Percentiles rank a stretch among this genome's conserved stretches.
phyloP scores from a whole-genome alignment of 2,888 invertebrate genomes.

The Chrysopilus asiliformis region DNA sequence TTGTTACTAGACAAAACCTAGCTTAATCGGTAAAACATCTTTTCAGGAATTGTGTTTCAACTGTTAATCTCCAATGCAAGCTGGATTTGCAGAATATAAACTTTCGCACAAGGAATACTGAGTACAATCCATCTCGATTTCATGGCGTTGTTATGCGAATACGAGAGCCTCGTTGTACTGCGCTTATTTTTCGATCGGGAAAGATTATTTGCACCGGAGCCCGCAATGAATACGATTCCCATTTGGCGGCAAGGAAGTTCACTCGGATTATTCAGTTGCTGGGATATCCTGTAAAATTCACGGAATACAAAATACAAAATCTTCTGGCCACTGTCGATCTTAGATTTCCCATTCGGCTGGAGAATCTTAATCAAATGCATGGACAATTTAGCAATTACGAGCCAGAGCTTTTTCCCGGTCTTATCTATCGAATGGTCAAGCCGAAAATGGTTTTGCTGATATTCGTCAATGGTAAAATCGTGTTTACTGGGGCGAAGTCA shows the following conservation, averaged over 20 bases:
- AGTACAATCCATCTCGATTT: slow-evolving; percentile 70
- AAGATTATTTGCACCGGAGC: slow-evolving; percentile 75
- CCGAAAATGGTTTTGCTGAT: slow-evolving; percentile 91
- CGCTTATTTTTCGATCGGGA: slow-evolving; percentile 58
- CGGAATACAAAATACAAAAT: slow-evolving; percentile 67
- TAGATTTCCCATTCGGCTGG: slow-evolving; percentile 58
- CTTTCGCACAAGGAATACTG: slow-evolving; percentile 65
- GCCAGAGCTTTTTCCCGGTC: slow-evolving; percentile 96
- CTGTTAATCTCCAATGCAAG: slow-evolving; percentile 59
- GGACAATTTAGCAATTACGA: slow-evolving; percentile 81
- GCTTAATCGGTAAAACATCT: no score
- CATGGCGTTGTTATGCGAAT: slow-evolving; percentile 75
- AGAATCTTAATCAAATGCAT: slow-evolving; percentile 59
- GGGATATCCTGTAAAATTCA: slow-evolving; percentile 61
- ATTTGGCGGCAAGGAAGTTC: slow-evolving; percentile 66
- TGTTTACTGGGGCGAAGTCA: slow-evolving; percentile 86
- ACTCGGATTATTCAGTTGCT: slow-evolving; percentile 71
- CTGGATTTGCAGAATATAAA: slow-evolving; percentile 61
- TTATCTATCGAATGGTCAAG: slow-evolving; percentile 94
- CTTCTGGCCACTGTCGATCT: slow-evolving; percentile 63
- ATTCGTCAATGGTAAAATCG: slow-evolving; percentile 98
- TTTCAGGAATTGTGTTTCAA: slow-evolving; percentile 64
- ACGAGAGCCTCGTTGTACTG: slow-evolving; percentile 61
- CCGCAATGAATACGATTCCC: slow-evolving; percentile 61
- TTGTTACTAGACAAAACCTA: no score